These are phyloP conservation scores for Salminus brasiliensis DNA, from an alignment of 2,113 vertebrate species.

Conservation along the genomic window DNA sequence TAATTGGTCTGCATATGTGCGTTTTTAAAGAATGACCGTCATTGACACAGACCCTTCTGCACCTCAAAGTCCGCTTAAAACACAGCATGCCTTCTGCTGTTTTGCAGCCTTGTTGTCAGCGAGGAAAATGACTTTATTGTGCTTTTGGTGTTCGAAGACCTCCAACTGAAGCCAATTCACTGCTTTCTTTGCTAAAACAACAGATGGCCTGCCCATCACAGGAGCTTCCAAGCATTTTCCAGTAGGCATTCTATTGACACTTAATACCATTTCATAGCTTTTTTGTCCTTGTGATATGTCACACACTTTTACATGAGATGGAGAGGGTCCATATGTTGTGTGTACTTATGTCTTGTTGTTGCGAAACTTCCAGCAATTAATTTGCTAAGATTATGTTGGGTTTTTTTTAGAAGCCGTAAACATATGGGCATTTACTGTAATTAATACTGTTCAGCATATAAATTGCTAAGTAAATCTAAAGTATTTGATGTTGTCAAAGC, in stretches of 20 bases:
- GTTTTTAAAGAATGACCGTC: conserved; percentile 37
- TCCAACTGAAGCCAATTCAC: conserved; percentile 32
- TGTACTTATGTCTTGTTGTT: not conserved
- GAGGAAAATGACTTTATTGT: conserved; percentile 19
- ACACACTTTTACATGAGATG: not conserved
- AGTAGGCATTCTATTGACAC: conserved; percentile 22
- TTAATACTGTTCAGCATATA: conserved; percentile 33
- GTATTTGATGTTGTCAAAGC: not conserved
- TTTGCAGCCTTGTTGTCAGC: conserved; percentile 12
- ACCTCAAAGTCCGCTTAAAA: not conserved
- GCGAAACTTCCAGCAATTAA: not conserved
- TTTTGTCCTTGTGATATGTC: conserved; percentile 37
- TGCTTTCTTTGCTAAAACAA: conserved; percentile 30
- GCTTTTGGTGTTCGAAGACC: conserved; percentile 18
- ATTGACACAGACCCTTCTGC: conserved; percentile 30
- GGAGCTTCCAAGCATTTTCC: conserved; percentile 37
- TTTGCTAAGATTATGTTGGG: conserved; percentile 1
- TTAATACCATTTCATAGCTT: conserved; percentile 38
- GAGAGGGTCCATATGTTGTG: conserved; percentile 20
- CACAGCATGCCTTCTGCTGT: conserved; percentile 18
- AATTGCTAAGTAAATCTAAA: too few relatives aligned
- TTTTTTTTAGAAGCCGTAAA: not conserved
- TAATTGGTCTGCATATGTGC: conserved; percentile 34
- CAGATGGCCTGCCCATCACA: conserved; percentile 48
- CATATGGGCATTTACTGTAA: conserved; percentile 40